These are phyloP conservation scores for Colaptes auratus DNA, from an alignment of 2,113 vertebrate genomes.

Conservation along the genomic window DNA sequence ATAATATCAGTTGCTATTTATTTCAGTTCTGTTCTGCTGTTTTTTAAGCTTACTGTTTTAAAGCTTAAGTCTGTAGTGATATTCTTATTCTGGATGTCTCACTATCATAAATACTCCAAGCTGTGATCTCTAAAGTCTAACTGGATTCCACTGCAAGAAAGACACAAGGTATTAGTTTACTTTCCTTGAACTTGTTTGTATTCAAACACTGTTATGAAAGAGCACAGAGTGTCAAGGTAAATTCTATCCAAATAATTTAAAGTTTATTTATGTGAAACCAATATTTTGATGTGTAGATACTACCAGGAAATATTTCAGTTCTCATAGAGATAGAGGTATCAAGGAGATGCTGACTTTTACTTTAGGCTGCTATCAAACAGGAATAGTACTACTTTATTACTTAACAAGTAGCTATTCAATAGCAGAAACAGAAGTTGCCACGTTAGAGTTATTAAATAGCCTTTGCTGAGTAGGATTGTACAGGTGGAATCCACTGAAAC, in stretches of 20 bases:
- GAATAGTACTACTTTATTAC: not conserved
- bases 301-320: not conserved
- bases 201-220: not conserved
- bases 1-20: not conserved
- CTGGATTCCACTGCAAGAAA: not conserved
- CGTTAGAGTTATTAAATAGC: not conserved
- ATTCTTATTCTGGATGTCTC: not conserved
- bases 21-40: not conserved
- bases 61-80: not conserved
- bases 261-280: not conserved
- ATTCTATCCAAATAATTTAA: not conserved
- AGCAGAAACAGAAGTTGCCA: not conserved
- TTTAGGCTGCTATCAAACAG: not conserved
- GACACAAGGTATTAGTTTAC: rapidly evolving
- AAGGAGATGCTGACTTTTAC: not conserved
- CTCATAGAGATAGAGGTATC: not conserved
- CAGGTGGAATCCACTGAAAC: not conserved
- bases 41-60: not conserved
- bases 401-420: not conserved
- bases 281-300: not conserved
- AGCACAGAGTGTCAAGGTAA: not conserved
- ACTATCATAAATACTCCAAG: not conserved
- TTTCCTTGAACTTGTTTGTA: not conserved
- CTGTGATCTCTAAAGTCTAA: not conserved
- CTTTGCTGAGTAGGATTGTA: not conserved